Percentiles rank a stretch among this genome's conserved stretches.
phyloP scores from a whole-genome alignment of 2,113 vertebrate species.

The Eurypyga helias region DNA sequence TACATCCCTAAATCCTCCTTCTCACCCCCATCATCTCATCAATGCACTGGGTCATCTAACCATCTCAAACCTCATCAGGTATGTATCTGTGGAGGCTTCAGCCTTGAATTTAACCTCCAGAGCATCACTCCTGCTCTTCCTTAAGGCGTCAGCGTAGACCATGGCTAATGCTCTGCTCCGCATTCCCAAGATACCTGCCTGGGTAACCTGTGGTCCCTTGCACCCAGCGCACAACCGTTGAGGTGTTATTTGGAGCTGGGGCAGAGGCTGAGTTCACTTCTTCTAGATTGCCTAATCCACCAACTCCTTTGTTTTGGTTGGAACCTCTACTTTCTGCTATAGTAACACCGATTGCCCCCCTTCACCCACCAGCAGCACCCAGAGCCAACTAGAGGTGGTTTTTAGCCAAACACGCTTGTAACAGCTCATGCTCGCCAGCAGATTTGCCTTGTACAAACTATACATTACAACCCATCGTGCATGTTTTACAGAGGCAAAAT shows the following conservation, averaged over 20 bases:
- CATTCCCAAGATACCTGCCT: not conserved
- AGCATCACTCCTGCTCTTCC: not conserved
- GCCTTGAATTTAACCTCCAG: not conserved
- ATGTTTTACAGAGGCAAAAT: not conserved
- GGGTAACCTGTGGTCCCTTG: not conserved
- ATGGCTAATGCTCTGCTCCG: fast-evolving
- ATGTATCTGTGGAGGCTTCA: not conserved
- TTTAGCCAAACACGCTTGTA: fast-evolving
- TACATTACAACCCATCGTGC: not conserved
- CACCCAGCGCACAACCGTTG: fast-evolving
- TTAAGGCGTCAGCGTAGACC: fast-evolving
- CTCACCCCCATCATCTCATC: not conserved
- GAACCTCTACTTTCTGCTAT: not conserved
- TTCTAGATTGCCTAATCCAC: not conserved
- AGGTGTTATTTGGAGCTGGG: not conserved
- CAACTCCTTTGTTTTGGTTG: not conserved
- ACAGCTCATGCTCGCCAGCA: not conserved
- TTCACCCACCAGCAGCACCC: not conserved
- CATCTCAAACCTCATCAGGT: not conserved
- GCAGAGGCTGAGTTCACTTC: not conserved
- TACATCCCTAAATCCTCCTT: not conserved
- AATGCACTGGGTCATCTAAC: fast-evolving
- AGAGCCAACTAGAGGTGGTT: not conserved
- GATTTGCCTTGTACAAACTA: not conserved
- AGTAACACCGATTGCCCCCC: not conserved